Evolutionary conservation across 2,888 invertebrate genomes (phyloP).

Genomic region (Nomada hirtipes): DNA sequence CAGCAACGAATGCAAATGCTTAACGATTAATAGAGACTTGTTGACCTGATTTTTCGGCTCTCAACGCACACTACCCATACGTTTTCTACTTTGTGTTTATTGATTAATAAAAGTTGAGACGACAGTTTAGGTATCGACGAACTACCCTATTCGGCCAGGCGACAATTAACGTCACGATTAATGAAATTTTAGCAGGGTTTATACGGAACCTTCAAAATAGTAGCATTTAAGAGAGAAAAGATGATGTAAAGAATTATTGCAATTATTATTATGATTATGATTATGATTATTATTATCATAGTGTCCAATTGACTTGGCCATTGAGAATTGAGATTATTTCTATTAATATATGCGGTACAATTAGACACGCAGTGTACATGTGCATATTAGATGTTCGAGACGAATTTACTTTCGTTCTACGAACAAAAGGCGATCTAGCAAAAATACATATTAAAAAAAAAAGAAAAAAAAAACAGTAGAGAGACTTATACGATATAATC

Average conservation of each 20-base stretch:
- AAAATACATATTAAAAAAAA: slow-evolving; percentile 30
- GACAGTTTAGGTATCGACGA: slow-evolving; percentile 1
- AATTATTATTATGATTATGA: slow-evolving; percentile 33
- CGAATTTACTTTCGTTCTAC: slow-evolving; percentile 11
- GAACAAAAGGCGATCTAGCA: neutral
- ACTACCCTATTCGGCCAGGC: slow-evolving; percentile 25
- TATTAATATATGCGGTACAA: slow-evolving; percentile 47
- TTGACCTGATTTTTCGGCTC: neutral
- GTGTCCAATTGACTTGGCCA: slow-evolving; percentile 76
- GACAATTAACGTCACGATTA: slow-evolving; percentile 17
- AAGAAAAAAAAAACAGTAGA: slow-evolving; percentile 48
- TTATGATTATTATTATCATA: slow-evolving; percentile 41
- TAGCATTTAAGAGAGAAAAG: slow-evolving; percentile 57
- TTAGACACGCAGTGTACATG: slow-evolving; percentile 29
- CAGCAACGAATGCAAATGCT: slow-evolving; percentile 13
- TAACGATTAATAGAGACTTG: neutral
- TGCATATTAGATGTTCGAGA: slow-evolving; percentile 27
- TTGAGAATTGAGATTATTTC: slow-evolving; percentile 78
- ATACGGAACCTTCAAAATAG: slow-evolving; percentile 68
- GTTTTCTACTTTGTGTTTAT: slow-evolving; percentile 1
- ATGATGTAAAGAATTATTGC: slow-evolving; percentile 50
- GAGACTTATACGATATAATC: slow-evolving; percentile 63
- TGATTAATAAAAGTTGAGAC: neutral
- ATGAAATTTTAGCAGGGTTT: slow-evolving; percentile 76
- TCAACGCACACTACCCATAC: slow-evolving; percentile 32